Evolutionary conservation across 2,113 vertebrate genomes (phyloP), one percentile per base, ranked within the genome.

Genomic region (Hippocampus abdominalis): DNA sequence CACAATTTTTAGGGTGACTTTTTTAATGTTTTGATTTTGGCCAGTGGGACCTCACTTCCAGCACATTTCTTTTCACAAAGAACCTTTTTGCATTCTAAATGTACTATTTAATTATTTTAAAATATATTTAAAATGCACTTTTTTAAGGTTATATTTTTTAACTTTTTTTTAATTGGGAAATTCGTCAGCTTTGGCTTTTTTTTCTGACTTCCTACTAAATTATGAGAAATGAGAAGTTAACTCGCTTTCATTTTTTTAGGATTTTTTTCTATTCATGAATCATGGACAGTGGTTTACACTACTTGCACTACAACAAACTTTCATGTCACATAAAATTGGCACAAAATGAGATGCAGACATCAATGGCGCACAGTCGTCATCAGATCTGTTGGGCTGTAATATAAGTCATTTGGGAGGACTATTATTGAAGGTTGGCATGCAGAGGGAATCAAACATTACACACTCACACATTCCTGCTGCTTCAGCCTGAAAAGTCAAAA

Each of bases 381-480:
- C 29, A 32, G 27, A 36, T 60, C 57, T 60, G 15, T 36, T 29
- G 57, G 27, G 15, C 25, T 7, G 27, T 60, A 60, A 32, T 60
- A 60, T 36, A 60, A 60, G 57, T 60, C 57, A 60, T 60, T 60
- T 32, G 29, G 27, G 57, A 32, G 27, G 27, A 32, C 3, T 16
- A 60, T 60, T 18, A 18, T 60, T 60, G 27, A 60, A 60, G 57
- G 16, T 32, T 32, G 32, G 57, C 57, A 60, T 9, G 57, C 57
- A 60, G 57, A 60, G 57, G 27, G 29, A 60, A 60, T 60, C 16
- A 60, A 27, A 16, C 32, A 32, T 60, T 46, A 23, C 59, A 69
- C 70, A 73, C 59, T 54, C 21, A 25, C 3, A 65, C 79, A 78
- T 79, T 86, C 77, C 73, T 71, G 64, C 67, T 62, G 64, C 74